Evolutionary conservation across 92 coral and sea anemone species (phyloP).

Genomic region (Zoanthus sansibaricus): DNA sequence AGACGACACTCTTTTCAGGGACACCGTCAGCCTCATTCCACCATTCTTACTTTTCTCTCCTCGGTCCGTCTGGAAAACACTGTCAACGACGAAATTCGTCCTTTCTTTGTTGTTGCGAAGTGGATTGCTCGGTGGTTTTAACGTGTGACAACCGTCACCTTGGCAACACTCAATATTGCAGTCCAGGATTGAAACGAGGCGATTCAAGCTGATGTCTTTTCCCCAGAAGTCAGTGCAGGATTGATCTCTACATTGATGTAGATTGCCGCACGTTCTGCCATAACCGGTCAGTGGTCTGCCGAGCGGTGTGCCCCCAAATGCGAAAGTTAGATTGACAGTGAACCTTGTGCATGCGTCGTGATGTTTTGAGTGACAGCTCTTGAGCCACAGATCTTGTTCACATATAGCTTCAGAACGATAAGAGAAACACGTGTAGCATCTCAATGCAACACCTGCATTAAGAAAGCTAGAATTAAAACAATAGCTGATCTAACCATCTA

Average conservation of each 20-base stretch:
- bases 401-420: conserved; percentile 8
- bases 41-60: too few relatives aligned
- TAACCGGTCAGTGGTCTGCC: conserved; percentile 33
- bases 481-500: too few relatives aligned
- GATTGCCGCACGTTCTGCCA: conserved; percentile 42
- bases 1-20: too few relatives aligned
- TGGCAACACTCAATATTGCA: conserved; percentile 34
- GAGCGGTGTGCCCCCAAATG: background rate
- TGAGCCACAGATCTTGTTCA: conserved; percentile 29
- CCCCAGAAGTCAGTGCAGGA: conserved; percentile 36
- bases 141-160: conserved; percentile 32
- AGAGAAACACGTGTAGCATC: conserved; percentile 42
- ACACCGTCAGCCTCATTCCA: too few relatives aligned
- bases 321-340: conserved; percentile 6
- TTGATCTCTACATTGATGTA: conserved; percentile 32
- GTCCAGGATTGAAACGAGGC: conserved; percentile 25
- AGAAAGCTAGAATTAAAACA: background rate
- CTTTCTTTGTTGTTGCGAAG: conserved; percentile 9
- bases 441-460: background rate
- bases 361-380: background rate
- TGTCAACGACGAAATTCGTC: background rate
- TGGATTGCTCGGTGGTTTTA: conserved; percentile 13
- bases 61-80: background rate
- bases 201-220: conserved; percentile 21
- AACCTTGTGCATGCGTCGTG: conserved; percentile 35